These are phyloP conservation scores for Caenorhabditis sp. DNA, from an alignment of 2,888 invertebrate species.

Conservation along the genomic window DNA sequence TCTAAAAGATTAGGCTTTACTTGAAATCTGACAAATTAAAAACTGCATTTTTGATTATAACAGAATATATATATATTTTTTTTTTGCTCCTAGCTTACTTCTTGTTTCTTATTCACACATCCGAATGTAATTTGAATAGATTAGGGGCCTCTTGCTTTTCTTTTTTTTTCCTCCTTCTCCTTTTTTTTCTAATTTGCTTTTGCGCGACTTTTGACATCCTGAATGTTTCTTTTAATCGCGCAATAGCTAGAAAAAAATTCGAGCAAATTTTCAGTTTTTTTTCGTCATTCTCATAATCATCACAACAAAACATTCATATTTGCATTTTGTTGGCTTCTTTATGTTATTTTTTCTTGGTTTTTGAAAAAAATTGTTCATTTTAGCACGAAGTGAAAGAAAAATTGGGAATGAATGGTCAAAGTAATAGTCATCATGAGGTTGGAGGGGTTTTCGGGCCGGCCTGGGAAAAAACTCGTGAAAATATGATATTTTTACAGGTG, in stretches of 20 bases:
- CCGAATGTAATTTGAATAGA: conserved; percentile 47
- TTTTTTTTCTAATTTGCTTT: not conserved
- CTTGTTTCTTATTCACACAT: conserved; percentile 4
- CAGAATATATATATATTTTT: not conserved
- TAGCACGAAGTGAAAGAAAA: no score
- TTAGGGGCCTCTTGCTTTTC: conserved; percentile 20
- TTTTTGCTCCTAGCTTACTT: not conserved
- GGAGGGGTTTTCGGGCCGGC: no score
- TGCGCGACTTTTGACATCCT: not conserved
- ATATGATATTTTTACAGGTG: not conserved
- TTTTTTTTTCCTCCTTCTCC: not conserved
- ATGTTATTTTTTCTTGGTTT: not conserved
- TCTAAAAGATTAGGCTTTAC: no score
- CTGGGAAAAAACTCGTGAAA: not conserved
- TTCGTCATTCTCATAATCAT: no score
- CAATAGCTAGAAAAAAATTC: no score
- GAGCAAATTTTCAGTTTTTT: no score
- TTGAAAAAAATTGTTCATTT: not conserved
- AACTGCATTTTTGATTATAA: not conserved
- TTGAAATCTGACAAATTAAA: no score
- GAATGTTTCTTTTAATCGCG: not conserved
- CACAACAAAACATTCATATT: no score
- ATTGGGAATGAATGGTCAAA: not conserved
- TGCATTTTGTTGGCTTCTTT: not conserved
- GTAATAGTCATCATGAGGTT: not conserved